Percentiles rank a stretch among this genome's conserved stretches.
phyloP scores from a whole-genome alignment of 2,797 vertebrate species.

The Lacerta bilineata region DNA sequence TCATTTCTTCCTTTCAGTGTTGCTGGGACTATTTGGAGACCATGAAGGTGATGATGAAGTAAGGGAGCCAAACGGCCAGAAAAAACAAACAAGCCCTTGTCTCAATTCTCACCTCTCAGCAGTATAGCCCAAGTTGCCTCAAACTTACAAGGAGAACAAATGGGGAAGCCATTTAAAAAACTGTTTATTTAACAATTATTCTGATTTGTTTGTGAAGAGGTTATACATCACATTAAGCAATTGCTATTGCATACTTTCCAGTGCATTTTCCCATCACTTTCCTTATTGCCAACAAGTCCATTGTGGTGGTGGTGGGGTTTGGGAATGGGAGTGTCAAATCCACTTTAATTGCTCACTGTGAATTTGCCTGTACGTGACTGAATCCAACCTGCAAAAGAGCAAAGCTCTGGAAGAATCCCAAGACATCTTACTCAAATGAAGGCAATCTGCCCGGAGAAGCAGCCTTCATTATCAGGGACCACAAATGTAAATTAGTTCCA shows the following conservation, averaged over 20 bases:
- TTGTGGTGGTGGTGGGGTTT: too few species aligned
- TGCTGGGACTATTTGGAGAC: background rate
- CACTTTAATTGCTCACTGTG: too few species aligned
- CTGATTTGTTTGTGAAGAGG: too few species aligned
- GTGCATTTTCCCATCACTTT: too few species aligned
- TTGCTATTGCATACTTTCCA: too few species aligned
- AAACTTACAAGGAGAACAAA: background rate
- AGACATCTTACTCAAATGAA: background rate
- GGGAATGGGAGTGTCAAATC: too few species aligned
- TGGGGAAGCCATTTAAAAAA: background rate
- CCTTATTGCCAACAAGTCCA: too few species aligned
- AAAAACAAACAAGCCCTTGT: fast-evolving
- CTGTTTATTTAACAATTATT: background rate
- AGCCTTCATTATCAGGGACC: background rate
- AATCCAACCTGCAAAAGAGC: too few species aligned
- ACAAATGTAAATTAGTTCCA: background rate
- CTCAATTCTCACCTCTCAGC: background rate
- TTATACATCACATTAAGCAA: too few species aligned
- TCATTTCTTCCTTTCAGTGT: background rate
- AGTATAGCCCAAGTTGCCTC: background rate
- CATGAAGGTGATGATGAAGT: fast-evolving
- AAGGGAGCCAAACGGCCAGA: background rate
- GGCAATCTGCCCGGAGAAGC: background rate
- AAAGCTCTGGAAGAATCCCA: too few species aligned
- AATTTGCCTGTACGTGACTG: too few species aligned